Evolutionary conservation across 2,113 vertebrate genomes (phyloP).

Genomic region (Leptocoma aspasia): DNA sequence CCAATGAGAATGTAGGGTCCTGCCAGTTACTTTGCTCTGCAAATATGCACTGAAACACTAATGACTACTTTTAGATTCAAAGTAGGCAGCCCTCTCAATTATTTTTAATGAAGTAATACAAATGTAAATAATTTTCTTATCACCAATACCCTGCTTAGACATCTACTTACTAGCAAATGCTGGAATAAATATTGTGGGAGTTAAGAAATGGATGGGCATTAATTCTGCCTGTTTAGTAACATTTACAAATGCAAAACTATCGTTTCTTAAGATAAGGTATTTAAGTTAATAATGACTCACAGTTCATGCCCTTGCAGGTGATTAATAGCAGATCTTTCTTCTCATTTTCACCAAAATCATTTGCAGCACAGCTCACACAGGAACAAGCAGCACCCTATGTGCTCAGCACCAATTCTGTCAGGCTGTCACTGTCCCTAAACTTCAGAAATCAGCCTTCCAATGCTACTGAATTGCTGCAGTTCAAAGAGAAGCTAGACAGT

Average conservation of each 20-base stretch:
- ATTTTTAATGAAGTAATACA: neutral
- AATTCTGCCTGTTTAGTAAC: neutral
- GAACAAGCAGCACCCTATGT: neutral
- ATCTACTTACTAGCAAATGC: neutral
- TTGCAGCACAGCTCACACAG: neutral
- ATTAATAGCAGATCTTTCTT: neutral
- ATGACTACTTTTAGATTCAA: constrained; percentile 1
- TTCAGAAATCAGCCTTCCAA: neutral
- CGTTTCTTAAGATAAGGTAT: neutral
- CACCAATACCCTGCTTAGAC: neutral
- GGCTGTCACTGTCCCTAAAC: neutral
- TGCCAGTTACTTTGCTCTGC: constrained; percentile 11
- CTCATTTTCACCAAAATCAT: neutral
- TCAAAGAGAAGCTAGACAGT: neutral
- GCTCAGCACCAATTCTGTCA: neutral
- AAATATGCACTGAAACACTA: constrained; percentile 9
- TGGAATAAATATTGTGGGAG: neutral
- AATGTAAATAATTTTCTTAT: constrained; percentile 16
- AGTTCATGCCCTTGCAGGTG: neutral
- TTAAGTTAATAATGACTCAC: neutral
- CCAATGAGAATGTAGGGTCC: neutral
- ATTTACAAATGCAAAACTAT: neutral
- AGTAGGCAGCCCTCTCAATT: neutral
- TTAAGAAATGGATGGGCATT: neutral
- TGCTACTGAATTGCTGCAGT: neutral